phyloP scores from a whole-genome alignment of 2,888 invertebrate species.

The Tetragonisca angustula region DNA sequence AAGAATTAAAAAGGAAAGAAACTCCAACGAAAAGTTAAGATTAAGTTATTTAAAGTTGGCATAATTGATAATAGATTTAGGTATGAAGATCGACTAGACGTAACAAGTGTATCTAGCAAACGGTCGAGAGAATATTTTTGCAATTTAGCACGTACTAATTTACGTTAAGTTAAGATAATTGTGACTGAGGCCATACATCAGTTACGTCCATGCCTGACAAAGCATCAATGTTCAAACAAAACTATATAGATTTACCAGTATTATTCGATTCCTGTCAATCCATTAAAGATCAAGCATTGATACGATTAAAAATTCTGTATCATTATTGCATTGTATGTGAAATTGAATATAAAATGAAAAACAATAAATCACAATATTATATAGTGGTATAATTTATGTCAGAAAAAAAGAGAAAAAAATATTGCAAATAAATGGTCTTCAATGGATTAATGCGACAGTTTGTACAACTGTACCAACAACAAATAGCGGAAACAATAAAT shows the following conservation, averaged over 20 bases:
- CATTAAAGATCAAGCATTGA: not conserved
- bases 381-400: not conserved
- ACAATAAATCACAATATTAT: not conserved
- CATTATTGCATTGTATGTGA: too few relatives aligned
- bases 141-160: slow-evolving; percentile 37
- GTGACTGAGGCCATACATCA: slow-evolving; percentile 4
- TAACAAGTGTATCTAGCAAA: not conserved
- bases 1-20: not conserved
- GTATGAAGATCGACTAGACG: not conserved
- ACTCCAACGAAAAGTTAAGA: too few relatives aligned
- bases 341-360: not conserved
- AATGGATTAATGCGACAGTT: not conserved
- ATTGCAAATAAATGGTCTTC: not conserved
- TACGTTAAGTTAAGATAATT: not conserved
- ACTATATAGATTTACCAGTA: not conserved
- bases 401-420: not conserved
- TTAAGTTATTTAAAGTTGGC: not conserved
- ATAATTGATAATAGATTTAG: slow-evolving; percentile 21
- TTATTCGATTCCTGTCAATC: not conserved
- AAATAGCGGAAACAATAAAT: not conserved
- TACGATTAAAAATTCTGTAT: too few relatives aligned
- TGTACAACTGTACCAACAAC: not conserved
- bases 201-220: not conserved
- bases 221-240: slow-evolving; percentile 5
- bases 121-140: slow-evolving; percentile 28